phyloP scores from a whole-genome alignment of 2,113 vertebrate species.

The Diphyllodes magnificus region DNA sequence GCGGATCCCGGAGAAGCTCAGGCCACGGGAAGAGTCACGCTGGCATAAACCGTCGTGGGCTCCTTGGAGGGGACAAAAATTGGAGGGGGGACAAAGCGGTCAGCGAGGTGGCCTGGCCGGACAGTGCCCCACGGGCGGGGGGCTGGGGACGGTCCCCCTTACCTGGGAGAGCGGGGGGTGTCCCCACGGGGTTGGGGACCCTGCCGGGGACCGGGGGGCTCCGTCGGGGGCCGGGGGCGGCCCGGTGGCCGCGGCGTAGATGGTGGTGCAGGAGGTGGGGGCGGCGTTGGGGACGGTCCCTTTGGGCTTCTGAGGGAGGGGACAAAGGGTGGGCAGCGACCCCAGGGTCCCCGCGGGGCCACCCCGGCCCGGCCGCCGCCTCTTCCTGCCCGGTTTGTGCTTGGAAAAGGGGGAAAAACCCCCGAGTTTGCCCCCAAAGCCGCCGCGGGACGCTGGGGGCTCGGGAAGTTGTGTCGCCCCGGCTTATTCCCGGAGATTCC shows the following conservation, averaged over 20 bases:
- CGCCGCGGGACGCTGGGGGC: background rate
- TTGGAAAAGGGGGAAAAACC: fast-evolving
- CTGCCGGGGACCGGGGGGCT: fast-evolving
- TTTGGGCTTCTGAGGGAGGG: background rate
- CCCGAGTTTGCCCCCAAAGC: background rate
- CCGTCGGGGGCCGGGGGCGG: background rate
- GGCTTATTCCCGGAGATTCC: background rate
- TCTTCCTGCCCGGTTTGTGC: background rate
- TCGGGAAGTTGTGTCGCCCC: background rate
- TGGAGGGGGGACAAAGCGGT: background rate
- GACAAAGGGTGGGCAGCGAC: fast-evolving
- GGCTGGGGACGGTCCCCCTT: fast-evolving
- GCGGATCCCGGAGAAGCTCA: background rate
- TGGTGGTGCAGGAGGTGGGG: background rate
- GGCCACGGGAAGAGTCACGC: background rate
- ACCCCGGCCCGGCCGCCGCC: background rate
- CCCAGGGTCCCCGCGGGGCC: fast-evolving
- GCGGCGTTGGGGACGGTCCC: fast-evolving
- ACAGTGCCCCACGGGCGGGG: fast-evolving
- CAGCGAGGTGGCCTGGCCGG: fast-evolving
- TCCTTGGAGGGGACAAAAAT: background rate
- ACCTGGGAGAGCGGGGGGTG: background rate
- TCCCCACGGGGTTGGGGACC: fast-evolving
- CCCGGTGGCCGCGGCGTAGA: background rate
- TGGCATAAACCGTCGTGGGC: background rate